Conservation (phyloP, 1,140 invertebrate genomes). For the Papilio xuthus region DNA sequence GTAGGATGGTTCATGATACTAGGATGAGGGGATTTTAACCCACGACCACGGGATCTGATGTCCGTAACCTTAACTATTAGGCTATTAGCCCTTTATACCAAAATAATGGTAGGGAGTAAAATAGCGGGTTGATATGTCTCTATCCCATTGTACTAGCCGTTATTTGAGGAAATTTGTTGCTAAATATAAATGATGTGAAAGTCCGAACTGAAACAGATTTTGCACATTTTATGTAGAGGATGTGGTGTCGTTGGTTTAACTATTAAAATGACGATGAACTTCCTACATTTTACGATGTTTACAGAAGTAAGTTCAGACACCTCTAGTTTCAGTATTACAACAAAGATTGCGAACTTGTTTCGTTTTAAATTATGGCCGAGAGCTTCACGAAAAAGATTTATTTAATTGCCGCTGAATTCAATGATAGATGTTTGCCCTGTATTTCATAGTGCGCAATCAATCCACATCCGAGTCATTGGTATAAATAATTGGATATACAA, state of each 20-base stretch:
- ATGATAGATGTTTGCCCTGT: conserved; percentile 3
- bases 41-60: too few relatives aligned
- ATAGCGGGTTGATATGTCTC: too few relatives aligned
- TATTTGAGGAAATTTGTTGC: neutral
- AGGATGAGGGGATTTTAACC: too few relatives aligned
- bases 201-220: conserved; percentile 1
- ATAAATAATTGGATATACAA: conserved; percentile 20
- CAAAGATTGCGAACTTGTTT: neutral
- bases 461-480: neutral
- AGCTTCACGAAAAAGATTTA: neutral
- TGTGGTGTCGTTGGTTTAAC: conserved; percentile 4
- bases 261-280: conserved; percentile 25
- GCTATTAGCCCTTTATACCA: too few relatives aligned
- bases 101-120: too few relatives aligned
- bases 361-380: neutral
- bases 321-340: neutral
- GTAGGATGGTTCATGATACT: too few relatives aligned
- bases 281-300: conserved; percentile 11
- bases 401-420: neutral
- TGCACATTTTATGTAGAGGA: conserved; percentile 1
- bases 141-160: too few relatives aligned
- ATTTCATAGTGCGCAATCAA: conserved; percentile 16
- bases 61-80: too few relatives aligned
- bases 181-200: conserved; percentile 4
- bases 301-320: conserved; percentile 12